Conservation (phyloP, 2,113 vertebrate genomes). For the Mus spicilegus region DNA sequence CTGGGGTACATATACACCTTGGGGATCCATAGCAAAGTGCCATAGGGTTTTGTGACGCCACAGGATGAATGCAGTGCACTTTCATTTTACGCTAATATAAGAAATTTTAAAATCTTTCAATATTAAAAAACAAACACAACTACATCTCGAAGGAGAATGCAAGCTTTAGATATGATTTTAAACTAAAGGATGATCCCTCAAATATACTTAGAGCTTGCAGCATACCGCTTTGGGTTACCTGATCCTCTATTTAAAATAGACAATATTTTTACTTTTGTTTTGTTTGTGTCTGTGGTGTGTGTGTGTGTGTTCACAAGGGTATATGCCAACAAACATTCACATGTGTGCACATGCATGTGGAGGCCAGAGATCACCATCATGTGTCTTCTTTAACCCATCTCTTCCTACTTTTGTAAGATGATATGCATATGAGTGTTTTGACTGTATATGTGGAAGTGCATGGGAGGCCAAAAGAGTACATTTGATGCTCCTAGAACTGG, state of each 20-base stretch:
- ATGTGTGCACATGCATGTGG: background rate
- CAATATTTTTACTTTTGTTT: background rate
- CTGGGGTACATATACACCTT: background rate
- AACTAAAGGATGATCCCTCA: constrained; percentile 27
- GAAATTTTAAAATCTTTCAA: constrained; percentile 43
- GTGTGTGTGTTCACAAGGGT: background rate
- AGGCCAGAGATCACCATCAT: background rate
- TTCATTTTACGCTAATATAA: constrained; percentile 51
- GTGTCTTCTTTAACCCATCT: background rate
- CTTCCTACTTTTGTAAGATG: background rate
- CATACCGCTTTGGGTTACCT: background rate
- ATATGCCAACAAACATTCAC: background rate
- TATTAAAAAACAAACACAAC: constrained; percentile 60
- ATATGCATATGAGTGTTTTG: background rate
- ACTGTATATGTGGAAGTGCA: background rate
- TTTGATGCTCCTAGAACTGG: background rate
- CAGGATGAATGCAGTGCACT: constrained; percentile 16
- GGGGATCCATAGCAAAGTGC: background rate
- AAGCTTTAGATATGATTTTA: background rate
- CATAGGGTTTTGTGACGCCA: background rate
- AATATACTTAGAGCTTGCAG: background rate
- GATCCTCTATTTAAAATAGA: background rate
- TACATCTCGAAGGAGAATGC: background rate
- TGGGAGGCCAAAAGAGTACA: background rate
- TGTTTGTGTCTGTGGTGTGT: background rate